phyloP scores from a whole-genome alignment of 2,888 invertebrate genomes.

The Pteria penguin region DNA sequence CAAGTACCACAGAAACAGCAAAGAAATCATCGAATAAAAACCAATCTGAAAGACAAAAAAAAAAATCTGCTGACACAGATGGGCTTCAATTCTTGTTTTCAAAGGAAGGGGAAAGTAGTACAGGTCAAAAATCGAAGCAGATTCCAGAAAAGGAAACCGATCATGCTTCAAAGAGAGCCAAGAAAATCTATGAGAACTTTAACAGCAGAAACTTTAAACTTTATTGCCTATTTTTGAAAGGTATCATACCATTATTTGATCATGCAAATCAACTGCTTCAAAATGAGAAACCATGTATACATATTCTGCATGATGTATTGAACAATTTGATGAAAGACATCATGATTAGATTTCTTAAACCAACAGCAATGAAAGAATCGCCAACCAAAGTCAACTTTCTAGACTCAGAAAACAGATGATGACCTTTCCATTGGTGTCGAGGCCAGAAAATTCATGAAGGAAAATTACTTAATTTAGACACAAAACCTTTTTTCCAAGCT shows the following conservation, averaged over 20 bases:
- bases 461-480: not conserved
- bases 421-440: constrained; percentile 23
- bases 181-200: constrained; percentile 13
- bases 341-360: not conserved
- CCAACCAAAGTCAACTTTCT: too few relatives aligned
- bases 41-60: not conserved
- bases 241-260: not conserved
- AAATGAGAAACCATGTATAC: not conserved
- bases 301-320: not conserved
- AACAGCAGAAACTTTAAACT: constrained; percentile 2
- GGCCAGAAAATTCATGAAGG: not conserved
- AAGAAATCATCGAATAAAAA: too few relatives aligned
- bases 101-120: not conserved
- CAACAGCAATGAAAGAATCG: not conserved
- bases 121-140: not conserved
- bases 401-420: constrained; percentile 2
- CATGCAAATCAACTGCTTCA: not conserved
- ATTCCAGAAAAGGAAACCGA: not conserved
- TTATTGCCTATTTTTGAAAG: constrained; percentile 17
- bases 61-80: not conserved
- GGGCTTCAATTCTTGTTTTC: not conserved
- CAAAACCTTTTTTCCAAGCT: constrained; percentile 10
- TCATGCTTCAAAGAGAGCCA: not conserved
- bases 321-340: not conserved
- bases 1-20: not conserved